Percentiles rank a stretch among this genome's conserved stretches.
Conservation (phyloP, 2,888 invertebrate species). For the Clostera curtula region DNA sequence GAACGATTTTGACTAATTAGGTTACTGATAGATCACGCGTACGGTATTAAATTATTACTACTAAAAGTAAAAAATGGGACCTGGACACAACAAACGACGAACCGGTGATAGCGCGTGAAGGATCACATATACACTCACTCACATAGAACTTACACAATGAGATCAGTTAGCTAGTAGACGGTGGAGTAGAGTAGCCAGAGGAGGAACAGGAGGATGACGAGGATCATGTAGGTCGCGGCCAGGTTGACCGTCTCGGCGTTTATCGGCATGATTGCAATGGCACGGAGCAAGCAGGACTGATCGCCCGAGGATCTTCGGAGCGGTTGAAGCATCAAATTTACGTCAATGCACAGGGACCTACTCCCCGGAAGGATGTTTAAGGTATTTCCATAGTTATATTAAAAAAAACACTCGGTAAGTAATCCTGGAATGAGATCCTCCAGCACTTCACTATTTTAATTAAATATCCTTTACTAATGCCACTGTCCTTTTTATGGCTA, state of each 20-base stretch:
- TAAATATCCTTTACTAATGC: no score
- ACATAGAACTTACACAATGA: conserved; percentile 18
- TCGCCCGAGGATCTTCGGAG: conserved; percentile 32
- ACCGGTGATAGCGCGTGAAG: conserved; percentile 3
- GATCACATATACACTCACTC: conserved; percentile 11
- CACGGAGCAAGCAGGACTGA: conserved; percentile 42
- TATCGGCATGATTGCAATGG: conserved; percentile 56
- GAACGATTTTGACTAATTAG: no score
- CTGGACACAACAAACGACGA: background rate
- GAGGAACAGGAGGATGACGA: conserved; percentile 78
- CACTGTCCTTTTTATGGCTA: no score
- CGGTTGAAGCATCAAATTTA: conserved; percentile 24
- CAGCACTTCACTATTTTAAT: no score
- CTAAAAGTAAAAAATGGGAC: no score
- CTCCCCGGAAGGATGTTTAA: conserved; percentile 28
- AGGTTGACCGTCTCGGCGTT: conserved; percentile 79
- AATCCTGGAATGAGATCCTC: no score
- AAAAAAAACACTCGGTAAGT: no score
- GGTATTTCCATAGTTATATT: conserved; percentile 4
- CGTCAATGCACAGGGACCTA: conserved; percentile 53
- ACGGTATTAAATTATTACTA: no score
- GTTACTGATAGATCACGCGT: no score
- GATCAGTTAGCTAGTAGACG: conserved; percentile 42
- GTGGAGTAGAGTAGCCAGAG: conserved; percentile 81
- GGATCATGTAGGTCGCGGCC: conserved; percentile 81